Evolutionary conservation across 2,888 invertebrate species (phyloP), one percentile per base, ranked within the genome.

Genomic region (Portevinia maculata): DNA sequence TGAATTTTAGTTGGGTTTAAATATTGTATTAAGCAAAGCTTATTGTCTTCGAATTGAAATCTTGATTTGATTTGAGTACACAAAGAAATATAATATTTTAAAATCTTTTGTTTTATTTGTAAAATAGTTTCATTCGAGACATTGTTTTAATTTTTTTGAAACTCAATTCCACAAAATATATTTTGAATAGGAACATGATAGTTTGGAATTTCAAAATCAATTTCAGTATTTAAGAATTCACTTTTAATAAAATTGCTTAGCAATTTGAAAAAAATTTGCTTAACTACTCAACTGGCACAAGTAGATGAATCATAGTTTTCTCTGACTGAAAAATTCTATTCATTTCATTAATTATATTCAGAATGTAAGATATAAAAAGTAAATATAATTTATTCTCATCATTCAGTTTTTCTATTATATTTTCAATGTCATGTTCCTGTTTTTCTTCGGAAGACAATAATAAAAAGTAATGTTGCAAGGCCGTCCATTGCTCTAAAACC

Each of bases 81-180:
- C 3, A 55, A 19, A 24, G n/a, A 53, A 3, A 74, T 57, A 17
- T 73, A 73, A 24, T 65, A 65, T 48, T 64, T 65, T 24, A 64
- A 55, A 55, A 55, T 74, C 34, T 65, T 65, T 48, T 7, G 0
- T 55, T 74, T 65, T 3, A 74, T 64, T 48, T 44, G 21, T 3
- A 65, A 30, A 34, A 57, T 6, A 48, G 7, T 46, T 55, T 57
- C 48, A 32, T 44, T 21, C 48, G 53, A 39, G 15, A 74, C 7
- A 34, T 57, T 55, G 9, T 15, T 46, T 64, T 73, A 11, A 52
- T 34, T 9, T 19, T 15, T 64, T 39, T 74, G 64, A 44, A 74
- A 74, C 44, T 55, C 64, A 1, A 65, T 59, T 6, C 73, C 73
- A 53, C 73, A 73, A 73, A 41, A 73, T 17, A 73, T 73, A 21